Evolutionary conservation across 2,113 vertebrate species (phyloP), one percentile per base, ranked within the genome.

Genomic region (Neofelis nebulosa): DNA sequence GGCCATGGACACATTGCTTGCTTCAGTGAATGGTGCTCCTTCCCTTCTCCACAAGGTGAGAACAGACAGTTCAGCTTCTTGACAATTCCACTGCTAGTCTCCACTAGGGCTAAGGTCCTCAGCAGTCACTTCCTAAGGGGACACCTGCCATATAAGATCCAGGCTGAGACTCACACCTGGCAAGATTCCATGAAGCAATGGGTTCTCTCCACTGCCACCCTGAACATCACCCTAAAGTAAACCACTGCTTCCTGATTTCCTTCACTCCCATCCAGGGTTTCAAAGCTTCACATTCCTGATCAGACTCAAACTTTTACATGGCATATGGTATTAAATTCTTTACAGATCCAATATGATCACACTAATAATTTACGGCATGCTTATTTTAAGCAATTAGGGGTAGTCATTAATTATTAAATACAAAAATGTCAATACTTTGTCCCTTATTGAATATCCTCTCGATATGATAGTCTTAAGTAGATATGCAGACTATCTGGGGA

Each of bases 331-430:
- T 82, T 92, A 31, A 78, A 78, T 97, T 95, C 68, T 45, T 95
- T 69, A 92, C 21, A 79, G 57, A 89, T 27, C 19, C 36, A 78
- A 55, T 65, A 50, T 7, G 33, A 92, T 76, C 78, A 61, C 76
- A 38, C 91, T 92, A 91, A 93, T 95, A 82, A 94, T 76, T 79
- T 78, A 80, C 91, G 27, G 3, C 82, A 89, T 50, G 55, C n/a
- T 41, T 25, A 45, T 91, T 93, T 89, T 68, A 89, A 78, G 84
- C 93, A 94, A 94, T 96, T 89, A 68, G 93, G 80, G 94, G 69
- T 8, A 80, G 76, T 68, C 94, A 92, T 96, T 84, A 95, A 98
- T 94, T 95, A 97, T 97, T 96, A 96, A 98, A 84, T 55, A 55
- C 12, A 63, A 80, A 93, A 87, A 88, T 45, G 88, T 93, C 92